Evolutionary conservation across 2,113 vertebrate species (phyloP).

Genomic region (Mustela lutreola): DNA sequence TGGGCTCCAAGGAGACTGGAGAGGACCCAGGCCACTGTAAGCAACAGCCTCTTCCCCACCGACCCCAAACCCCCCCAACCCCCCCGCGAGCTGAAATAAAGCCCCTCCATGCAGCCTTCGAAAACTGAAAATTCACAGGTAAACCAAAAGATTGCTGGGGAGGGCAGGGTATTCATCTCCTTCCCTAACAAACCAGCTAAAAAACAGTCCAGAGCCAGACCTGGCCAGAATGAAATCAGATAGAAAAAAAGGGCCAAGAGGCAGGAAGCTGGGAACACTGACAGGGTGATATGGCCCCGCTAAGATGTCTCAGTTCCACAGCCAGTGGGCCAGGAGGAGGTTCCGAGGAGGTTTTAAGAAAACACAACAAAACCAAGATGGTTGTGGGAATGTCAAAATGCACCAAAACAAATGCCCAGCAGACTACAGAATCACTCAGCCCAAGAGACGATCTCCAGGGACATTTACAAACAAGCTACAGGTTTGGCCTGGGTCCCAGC

Average conservation of each 20-base stretch:
- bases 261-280: not conserved
- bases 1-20: not conserved
- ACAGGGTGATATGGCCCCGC: not conserved
- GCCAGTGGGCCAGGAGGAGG: not conserved
- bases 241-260: not conserved
- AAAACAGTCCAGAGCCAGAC: not conserved
- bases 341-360: not conserved
- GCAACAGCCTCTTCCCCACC: not conserved
- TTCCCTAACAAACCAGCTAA: not conserved
- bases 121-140: not conserved
- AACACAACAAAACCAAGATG: not conserved
- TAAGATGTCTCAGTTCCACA: not conserved
- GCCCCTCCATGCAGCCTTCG: fast-evolving
- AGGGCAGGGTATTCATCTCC: not conserved
- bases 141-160: not conserved
- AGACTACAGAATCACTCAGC: not conserved
- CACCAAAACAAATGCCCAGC: not conserved
- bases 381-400: not conserved
- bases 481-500: not conserved
- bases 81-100: fast-evolving
- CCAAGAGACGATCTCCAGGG: not conserved
- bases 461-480: not conserved
- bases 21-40: not conserved
- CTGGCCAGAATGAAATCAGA: not conserved
- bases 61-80: no score